Evolutionary conservation across 2,888 invertebrate species (phyloP).

Genomic region (Octonoba sinensis): DNA sequence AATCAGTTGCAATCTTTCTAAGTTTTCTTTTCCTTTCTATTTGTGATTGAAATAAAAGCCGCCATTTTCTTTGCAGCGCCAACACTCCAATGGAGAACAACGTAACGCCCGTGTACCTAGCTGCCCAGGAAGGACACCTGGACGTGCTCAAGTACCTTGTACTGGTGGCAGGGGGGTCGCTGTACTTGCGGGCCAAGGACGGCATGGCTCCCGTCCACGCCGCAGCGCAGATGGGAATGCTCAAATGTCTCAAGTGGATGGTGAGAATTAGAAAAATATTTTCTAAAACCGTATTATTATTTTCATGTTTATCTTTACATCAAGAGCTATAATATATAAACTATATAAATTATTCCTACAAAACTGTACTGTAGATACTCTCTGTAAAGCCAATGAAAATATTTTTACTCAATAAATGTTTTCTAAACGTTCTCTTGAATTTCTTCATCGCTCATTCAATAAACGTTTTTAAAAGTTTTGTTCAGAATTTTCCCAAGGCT

Average conservation of each 20-base stretch:
- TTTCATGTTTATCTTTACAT: background rate
- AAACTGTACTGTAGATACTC: no score
- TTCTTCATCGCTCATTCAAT: no score
- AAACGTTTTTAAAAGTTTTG: no score
- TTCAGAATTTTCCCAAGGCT: no score
- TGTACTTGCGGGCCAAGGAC: conserved; percentile 86
- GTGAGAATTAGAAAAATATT: conserved; percentile 74
- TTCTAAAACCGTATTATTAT: background rate
- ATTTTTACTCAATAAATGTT: no score
- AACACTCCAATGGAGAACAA: conserved; percentile 94
- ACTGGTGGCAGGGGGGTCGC: conserved; percentile 84
- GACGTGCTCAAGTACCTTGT: conserved; percentile 88
- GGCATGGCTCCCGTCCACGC: conserved; percentile 93
- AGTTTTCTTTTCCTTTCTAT: background rate
- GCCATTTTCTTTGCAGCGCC: conserved; percentile 76
- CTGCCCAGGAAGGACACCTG: conserved; percentile 89
- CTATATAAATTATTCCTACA: no score
- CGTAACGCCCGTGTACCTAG: conserved; percentile 89
- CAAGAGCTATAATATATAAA: background rate
- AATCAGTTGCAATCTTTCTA: no score
- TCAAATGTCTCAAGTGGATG: conserved; percentile 91
- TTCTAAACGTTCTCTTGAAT: no score
- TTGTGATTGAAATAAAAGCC: background rate
- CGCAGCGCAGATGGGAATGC: conserved; percentile 89
- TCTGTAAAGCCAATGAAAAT: no score